Percentiles rank a stretch among this genome's conserved stretches.
Conservation (phyloP, 2,888 invertebrate genomes). For the Pomacea canaliculata region DNA sequence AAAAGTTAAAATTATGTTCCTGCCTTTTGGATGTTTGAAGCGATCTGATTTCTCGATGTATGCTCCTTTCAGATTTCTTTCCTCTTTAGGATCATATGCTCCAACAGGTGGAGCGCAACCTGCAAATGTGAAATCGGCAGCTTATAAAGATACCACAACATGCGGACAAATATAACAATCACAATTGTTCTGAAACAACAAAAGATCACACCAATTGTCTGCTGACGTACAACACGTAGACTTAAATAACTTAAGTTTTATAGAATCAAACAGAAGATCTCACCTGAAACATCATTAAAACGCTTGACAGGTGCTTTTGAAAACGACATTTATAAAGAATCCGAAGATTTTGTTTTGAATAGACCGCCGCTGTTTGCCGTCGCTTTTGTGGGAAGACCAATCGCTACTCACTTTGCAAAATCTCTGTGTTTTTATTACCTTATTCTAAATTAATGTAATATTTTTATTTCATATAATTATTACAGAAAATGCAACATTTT, state of each 20-base stretch:
- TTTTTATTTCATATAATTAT: no score
- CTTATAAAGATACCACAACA: not conserved
- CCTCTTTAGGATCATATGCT: constrained; percentile 12
- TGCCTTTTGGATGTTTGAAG: constrained; percentile 21
- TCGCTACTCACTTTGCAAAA: no score
- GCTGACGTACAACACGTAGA: not conserved
- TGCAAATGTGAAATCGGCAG: not conserved
- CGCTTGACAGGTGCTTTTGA: constrained; percentile 16
- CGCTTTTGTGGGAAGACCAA: no score
- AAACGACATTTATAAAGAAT: constrained; percentile 4
- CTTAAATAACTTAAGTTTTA: not conserved
- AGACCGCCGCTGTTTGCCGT: no score
- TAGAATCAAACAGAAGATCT: not conserved
- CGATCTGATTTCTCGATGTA: constrained; percentile 10
- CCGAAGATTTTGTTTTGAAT: not conserved
- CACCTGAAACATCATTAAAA: constrained; percentile 10
- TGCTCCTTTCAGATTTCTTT: not conserved
- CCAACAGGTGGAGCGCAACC: constrained; percentile 20
- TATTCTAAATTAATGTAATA: no score
- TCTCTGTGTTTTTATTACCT: no score
- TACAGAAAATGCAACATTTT: no score
- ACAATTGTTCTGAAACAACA: not conserved
- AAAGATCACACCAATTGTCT: no score
- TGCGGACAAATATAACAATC: not conserved
- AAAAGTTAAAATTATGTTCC: no score